phyloP scores from a whole-genome alignment of 1,140 invertebrate genomes.

The Riptortus pedestris region DNA sequence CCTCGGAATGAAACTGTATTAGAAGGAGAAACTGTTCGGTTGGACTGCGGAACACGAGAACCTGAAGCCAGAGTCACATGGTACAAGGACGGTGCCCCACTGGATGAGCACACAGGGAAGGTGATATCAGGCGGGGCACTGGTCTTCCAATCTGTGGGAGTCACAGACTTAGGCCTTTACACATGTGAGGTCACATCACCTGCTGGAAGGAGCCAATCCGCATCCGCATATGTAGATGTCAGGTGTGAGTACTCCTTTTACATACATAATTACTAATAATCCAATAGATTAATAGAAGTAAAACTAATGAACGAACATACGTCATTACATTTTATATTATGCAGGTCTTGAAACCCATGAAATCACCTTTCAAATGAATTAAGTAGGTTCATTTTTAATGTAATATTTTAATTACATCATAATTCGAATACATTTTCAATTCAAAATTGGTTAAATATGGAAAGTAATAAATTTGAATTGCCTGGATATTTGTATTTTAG shows the following conservation, averaged over 20 bases:
- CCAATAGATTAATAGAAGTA: no score
- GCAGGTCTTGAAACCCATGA: no score
- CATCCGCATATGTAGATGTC: conserved; percentile 82
- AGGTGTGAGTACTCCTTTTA: conserved; percentile 70
- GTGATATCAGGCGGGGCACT: conserved; percentile 60
- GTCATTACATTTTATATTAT: no score
- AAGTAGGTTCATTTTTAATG: no score
- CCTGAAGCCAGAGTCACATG: conserved; percentile 52
- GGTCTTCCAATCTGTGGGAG: conserved; percentile 58
- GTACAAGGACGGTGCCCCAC: conserved; percentile 52
- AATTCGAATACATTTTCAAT: no score
- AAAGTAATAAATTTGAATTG: no score
- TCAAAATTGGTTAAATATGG: no score
- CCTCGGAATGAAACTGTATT: conserved; percentile 80
- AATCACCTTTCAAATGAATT: no score
- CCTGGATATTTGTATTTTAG: no score
- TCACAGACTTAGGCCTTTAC: conserved; percentile 80
- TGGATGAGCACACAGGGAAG: conserved; percentile 47
- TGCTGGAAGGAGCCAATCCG: conserved; percentile 69
- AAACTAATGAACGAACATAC: no score
- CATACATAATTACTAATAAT: no score
- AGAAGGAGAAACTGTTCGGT: conserved; percentile 70
- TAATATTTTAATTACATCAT: no score
- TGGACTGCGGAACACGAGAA: conserved; percentile 68
- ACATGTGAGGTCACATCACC: conserved; percentile 74